phyloP scores from a whole-genome alignment of 1,140 invertebrate species.

The Parapsyche elsis region DNA sequence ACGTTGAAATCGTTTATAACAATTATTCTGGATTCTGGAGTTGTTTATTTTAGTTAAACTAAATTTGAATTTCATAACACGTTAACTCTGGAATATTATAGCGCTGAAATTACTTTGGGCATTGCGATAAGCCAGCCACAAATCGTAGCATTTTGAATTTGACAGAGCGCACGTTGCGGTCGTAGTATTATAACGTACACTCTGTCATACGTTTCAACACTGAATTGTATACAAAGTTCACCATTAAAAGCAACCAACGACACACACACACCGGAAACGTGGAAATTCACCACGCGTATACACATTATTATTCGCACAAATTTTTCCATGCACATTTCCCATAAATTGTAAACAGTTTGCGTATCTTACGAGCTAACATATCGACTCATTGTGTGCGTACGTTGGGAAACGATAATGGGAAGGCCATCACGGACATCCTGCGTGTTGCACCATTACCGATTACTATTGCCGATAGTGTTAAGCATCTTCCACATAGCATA shows the following conservation, averaged over 20 bases:
- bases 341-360: no score
- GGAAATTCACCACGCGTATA: no score
- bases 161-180: not conserved
- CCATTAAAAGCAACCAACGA: not conserved
- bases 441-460: not conserved
- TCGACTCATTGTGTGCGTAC: no score
- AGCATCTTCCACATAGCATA: not conserved
- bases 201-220: not conserved
- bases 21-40: no score
- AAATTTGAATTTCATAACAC: no score
- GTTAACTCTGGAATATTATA: not conserved
- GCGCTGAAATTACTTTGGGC: not conserved
- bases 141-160: conserved; percentile 1
- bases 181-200: not conserved
- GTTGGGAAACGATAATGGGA: not conserved
- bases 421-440: not conserved
- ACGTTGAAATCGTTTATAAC: no score
- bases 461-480: not conserved
- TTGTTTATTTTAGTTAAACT: no score
- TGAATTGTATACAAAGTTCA: not conserved
- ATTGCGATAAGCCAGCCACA: not conserved
- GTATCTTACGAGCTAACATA: no score
- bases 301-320: no score
- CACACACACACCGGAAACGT: no score
- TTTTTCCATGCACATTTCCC: no score